Evolutionary conservation across 2,113 vertebrate species (phyloP).

Genomic region (Bos indicus): DNA sequence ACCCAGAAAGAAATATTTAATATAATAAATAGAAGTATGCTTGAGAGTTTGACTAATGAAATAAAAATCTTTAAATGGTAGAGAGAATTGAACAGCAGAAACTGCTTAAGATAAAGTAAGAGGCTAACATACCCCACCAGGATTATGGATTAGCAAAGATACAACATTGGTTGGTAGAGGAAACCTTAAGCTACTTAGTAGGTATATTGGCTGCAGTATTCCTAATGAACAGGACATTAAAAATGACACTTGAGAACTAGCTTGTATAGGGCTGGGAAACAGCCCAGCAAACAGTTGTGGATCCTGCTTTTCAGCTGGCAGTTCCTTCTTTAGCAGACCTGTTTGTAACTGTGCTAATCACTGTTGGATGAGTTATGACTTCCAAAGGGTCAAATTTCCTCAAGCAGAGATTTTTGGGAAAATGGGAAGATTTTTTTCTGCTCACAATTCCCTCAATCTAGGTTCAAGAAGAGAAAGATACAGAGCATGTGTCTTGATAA

Average conservation of each 20-base stretch:
- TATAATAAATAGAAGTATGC: background rate
- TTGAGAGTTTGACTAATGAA: background rate
- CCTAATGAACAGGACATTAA: background rate
- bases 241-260: background rate
- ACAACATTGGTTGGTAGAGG: background rate
- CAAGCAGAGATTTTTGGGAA: background rate
- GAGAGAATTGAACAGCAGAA: background rate
- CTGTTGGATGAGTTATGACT: background rate
- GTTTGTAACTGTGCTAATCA: background rate
- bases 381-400: background rate
- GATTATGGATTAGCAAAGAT: background rate
- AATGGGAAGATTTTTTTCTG: background rate
- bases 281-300: background rate
- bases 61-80: background rate
- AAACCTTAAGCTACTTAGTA: background rate
- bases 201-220: background rate
- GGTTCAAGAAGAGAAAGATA: background rate
- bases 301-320: background rate
- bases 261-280: background rate
- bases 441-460: background rate
- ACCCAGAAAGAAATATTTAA: background rate
- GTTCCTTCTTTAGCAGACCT: background rate
- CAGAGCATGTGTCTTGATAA: background rate
- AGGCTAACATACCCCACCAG: background rate
- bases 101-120: background rate